Evolutionary conservation across 1,140 invertebrate genomes (phyloP).

Genomic region (Plodia interpunctella): DNA sequence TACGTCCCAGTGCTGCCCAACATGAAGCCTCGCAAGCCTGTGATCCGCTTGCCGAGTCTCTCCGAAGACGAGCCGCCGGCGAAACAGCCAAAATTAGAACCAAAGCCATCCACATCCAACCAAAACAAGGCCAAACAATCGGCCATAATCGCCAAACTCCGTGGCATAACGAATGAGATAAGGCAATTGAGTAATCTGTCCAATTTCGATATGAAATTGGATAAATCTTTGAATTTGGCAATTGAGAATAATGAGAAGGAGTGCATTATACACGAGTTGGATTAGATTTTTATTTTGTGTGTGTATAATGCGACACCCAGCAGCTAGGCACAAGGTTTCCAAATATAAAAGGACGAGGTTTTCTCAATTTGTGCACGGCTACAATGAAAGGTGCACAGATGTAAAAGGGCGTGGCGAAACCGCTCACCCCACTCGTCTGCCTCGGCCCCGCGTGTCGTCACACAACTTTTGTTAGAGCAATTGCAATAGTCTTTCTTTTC

Average conservation of each 20-base stretch:
- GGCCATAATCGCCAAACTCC: conserved; percentile 48
- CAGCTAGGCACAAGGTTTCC: too few relatives aligned
- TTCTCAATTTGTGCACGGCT: too few relatives aligned
- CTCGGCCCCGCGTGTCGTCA: too few relatives aligned
- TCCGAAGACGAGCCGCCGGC: conserved; percentile 38
- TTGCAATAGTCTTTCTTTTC: too few relatives aligned
- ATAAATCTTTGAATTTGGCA: conserved; percentile 25
- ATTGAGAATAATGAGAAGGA: conserved; percentile 30
- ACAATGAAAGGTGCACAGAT: too few relatives aligned
- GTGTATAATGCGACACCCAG: too few relatives aligned
- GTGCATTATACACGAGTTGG: conserved; percentile 43
- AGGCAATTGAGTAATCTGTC: conserved; percentile 38
- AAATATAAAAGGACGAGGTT: too few relatives aligned
- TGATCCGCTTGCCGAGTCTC: conserved; percentile 52
- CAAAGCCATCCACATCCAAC: conserved; percentile 34
- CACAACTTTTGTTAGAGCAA: too few relatives aligned
- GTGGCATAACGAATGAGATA: conserved; percentile 52
- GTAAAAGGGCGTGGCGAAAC: too few relatives aligned
- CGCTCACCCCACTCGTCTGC: too few relatives aligned
- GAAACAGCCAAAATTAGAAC: conserved; percentile 17
- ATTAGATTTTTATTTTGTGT: too few relatives aligned
- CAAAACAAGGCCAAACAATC: conserved; percentile 27
- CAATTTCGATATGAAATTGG: conserved; percentile 37
- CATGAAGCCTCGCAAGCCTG: conserved; percentile 57
- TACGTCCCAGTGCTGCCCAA: conserved; percentile 50